Conservation (phyloP, 2,888 invertebrate genomes). For the Xanthorhoe designata region DNA sequence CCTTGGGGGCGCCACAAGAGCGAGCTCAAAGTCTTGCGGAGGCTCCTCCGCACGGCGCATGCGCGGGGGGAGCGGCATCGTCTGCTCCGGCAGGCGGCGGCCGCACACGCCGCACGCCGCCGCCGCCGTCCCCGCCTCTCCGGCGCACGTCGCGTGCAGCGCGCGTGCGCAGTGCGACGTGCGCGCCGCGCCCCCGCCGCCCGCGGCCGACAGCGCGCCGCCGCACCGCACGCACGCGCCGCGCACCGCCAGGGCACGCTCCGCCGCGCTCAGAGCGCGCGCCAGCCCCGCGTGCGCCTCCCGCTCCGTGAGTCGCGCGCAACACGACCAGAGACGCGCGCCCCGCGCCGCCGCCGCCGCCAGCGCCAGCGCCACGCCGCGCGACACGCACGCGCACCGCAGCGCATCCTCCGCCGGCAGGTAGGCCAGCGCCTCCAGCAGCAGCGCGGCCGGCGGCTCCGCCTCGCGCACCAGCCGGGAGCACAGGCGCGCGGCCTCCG, state of each 20-base stretch:
- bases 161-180: constrained; percentile 73
- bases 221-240: constrained; percentile 66
- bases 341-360: constrained; percentile 53
- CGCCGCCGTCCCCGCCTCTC: constrained; percentile 48
- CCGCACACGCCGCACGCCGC: constrained; percentile 64
- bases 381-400: constrained; percentile 54
- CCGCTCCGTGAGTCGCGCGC: constrained; percentile 54
- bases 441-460: constrained; percentile 59
- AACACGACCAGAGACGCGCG: constrained; percentile 53
- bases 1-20: constrained; percentile 72
- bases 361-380: constrained; percentile 57
- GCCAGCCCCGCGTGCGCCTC: constrained; percentile 65
- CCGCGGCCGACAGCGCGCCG: constrained; percentile 49
- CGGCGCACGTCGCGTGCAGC: constrained; percentile 63
- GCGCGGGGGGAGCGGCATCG: constrained; percentile 48
- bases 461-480: constrained; percentile 56
- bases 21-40: constrained; percentile 57
- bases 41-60: constrained; percentile 43
- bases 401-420: constrained; percentile 65
- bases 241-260: constrained; percentile 66
- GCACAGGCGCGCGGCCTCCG: constrained; percentile 63
- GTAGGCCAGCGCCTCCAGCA: constrained; percentile 67
- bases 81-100: constrained; percentile 50
- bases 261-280: constrained; percentile 62
- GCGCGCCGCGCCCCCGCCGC: constrained; percentile 51